Evolutionary conservation across 1,140 invertebrate species (phyloP), one percentile per base, ranked within the genome.

Genomic region (Temnothorax longispinosus): DNA sequence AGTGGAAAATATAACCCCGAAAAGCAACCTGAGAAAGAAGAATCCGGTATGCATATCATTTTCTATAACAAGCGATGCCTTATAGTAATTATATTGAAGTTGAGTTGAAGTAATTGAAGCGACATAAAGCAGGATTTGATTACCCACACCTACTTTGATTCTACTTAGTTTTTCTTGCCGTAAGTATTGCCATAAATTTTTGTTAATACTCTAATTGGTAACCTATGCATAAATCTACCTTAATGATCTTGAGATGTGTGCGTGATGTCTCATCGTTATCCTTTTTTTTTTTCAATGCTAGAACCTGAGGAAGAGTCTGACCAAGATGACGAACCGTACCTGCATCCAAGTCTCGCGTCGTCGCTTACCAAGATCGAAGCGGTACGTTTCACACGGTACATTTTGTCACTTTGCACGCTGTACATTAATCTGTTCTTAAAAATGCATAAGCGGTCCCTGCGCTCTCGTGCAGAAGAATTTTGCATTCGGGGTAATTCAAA

Each of bases 301-400:
- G 94, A 95, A 92, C 89, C 96, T 90, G 95, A 93, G 58, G 96
- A 97, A 90, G 96, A 96, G 89, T 95, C 96, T 86, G 95, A 95
- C 52, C 95, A 96, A 77, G 96, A 96, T 89, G 96, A 96, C 88
- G 96, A 97, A 69, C 96, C 98, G 89, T 98, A 98, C 94, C 96
- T 98, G 4, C 98, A 98, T 96, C 98, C 98, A 27, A 98, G 97
- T 93, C 96, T 98, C 69, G 96, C 96, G n/a, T 93, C 96, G 15
- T 95, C 94, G 47, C 89, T 95, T 72, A 93, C 94, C 58, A 95
- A 95, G 91, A 94, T 96, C 77, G 96, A 96, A 96, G 94, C 96
- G 95, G 96, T 97, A 96, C 90, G 96, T 96, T 81, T 81, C 32
- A 27, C 56, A 76, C 54, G 38, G 18, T 54, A 50, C 15, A 56